phyloP scores from a whole-genome alignment of 2,113 vertebrate species.

The Ciconia boyciana region DNA sequence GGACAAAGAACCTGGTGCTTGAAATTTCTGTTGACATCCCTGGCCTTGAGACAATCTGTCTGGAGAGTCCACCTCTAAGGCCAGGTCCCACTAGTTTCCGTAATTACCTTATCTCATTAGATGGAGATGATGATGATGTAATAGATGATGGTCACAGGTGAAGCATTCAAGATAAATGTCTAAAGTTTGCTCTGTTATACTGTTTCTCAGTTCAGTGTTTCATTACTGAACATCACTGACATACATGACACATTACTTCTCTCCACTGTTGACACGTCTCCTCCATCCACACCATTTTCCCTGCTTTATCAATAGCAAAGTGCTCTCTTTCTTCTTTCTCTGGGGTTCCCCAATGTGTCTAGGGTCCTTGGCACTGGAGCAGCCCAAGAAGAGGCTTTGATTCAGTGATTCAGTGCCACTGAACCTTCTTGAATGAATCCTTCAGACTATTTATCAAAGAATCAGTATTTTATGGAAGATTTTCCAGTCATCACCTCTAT shows the following conservation, averaged over 20 bases:
- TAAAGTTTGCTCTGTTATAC: neutral
- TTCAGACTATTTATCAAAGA: neutral
- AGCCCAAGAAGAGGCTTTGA: neutral
- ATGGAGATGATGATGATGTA: neutral
- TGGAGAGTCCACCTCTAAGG: neutral
- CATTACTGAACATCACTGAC: neutral
- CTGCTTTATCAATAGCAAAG: neutral
- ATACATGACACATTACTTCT: rapidly evolving
- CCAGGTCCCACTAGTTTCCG: neutral
- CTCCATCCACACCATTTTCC: neutral
- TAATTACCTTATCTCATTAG: neutral
- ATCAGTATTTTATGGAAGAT: neutral
- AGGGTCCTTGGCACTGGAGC: neutral
- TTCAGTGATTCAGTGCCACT: neutral
- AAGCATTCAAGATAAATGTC: neutral
- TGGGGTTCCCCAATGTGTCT: neutral
- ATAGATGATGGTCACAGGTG: neutral
- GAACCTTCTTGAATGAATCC: neutral
- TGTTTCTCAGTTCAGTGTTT: neutral
- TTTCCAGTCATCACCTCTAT: neutral
- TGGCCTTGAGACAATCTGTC: neutral
- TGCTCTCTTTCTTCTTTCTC: neutral
- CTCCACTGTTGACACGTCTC: neutral
- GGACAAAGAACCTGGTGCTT: neutral
- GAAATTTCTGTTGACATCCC: neutral